Conservation (phyloP, 2,888 invertebrate species). For the Oligia latruncula region DNA sequence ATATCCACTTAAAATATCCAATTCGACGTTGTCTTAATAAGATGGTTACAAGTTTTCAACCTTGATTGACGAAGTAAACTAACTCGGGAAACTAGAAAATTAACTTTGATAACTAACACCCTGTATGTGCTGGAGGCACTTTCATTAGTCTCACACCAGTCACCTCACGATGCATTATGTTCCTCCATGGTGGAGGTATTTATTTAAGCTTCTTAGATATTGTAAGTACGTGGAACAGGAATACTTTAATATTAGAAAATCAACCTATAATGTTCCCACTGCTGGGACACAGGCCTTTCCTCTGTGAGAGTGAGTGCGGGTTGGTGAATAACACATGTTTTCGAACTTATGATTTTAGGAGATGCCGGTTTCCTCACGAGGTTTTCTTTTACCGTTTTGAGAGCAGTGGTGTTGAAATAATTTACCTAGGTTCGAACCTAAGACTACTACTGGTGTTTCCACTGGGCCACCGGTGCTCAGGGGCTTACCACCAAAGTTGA, state of each 20-base stretch:
- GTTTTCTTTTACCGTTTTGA: background rate
- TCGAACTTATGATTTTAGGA: background rate
- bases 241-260: background rate
- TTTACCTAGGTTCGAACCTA: no score
- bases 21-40: slow-evolving; percentile 65
- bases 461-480: background rate
- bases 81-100: slow-evolving; percentile 82
- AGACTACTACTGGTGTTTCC: background rate
- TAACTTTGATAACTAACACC: slow-evolving; percentile 83
- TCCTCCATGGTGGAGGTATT: slow-evolving; percentile 6
- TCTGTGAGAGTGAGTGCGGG: no score
- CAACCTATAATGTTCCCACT: no score
- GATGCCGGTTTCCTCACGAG: background rate
- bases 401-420: background rate
- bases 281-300: no score
- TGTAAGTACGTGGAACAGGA: background rate
- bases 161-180: slow-evolving; percentile 46
- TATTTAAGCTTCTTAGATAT: slow-evolving; percentile 1
- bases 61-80: slow-evolving; percentile 82
- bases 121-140: slow-evolving; percentile 68
- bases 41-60: slow-evolving; percentile 72
- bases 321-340: background rate
- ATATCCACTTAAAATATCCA: slow-evolving; percentile 66
- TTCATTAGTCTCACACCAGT: slow-evolving; percentile 73
- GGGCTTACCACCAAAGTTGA: no score